Base-by-base conservation (phyloP, 1,140 invertebrate species). In the Limonius californicus region DNA sequence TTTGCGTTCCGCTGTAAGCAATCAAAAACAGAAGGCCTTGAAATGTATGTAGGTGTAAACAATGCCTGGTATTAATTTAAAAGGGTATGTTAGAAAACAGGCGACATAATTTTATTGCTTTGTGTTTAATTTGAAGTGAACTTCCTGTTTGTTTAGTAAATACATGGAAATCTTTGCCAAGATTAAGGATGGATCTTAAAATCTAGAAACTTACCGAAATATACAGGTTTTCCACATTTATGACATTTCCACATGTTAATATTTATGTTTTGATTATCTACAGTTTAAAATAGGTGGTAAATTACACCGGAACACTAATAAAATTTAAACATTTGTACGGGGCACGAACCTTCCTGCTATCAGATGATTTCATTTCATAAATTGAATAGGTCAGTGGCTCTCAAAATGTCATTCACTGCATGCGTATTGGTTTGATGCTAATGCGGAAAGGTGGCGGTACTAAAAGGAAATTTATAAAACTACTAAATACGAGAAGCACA, bases 141-240 rank as follows among this genome's bases (percentile, higher is more conserved):
- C 27, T 32, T 11, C 27, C 4, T 32, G n/a, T n/a, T n/a, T n/a
- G n/a, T 32, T 32, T 32, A 32, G 27, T 32, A 32, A 32, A 32
- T 32, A 32, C 4, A 6, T 32, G 27, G 4, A 32, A 32, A 32
- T 4, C n/a, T n/a, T n/a, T n/a, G n/a, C n/a, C n/a, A n/a, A n/a
- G n/a, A n/a, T n/a, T n/a, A n/a, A n/a, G n/a, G n/a, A n/a, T n/a
- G n/a, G n/a, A n/a, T n/a, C n/a, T n/a, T n/a, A n/a, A n/a, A n/a
- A n/a, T n/a, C n/a, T 39, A 39, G n/a, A 50, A 1, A 50, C 79
- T 81, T 78, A 92, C 90, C 90, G 74, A 92, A 92, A 81, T 88
- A 92, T 66, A 92, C 90, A 56, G 90, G 89, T 81, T 92, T 92
- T 67, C 87, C 87, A 78, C 90, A 92, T 78, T 90, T 90, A 76